Base-by-base conservation (phyloP, 2,113 vertebrate genomes). In the Hippoglossus stenolepis region DNA sequence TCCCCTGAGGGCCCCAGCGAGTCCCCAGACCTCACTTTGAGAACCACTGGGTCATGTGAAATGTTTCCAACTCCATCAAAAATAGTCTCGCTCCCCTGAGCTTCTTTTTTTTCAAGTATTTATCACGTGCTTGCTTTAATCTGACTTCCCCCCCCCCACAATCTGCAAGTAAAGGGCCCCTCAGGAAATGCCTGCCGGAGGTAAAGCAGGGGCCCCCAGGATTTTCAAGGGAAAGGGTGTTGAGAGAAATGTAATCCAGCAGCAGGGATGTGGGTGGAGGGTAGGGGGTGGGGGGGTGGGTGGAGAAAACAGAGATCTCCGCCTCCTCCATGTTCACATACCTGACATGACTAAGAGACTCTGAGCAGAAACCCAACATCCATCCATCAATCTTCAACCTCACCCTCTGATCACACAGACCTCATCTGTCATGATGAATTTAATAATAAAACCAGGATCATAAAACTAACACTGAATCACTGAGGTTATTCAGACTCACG, bases 231-330 rank as follows among this genome's bases (percentile, higher is more conserved):
- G 65, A 82, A 90, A 77, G 77, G 65, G 40, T 69, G 71, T n/a
- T n/a, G 51, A 85, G 62, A 75, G 90, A 90, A 90, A 91, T 59
- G 14, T 64, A 62, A 89, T 70, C 82, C 65, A 5, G 58, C 53
- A 8, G 60, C 18, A 18, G 47, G 63, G 53, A 47, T 2, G 63
- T 14, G 43, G 11, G 43, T 45, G 10, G 24, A 38, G 35, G 47
- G 21, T 17, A 20, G 24, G 64, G 21, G 54, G 17, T 0, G 17
- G 53, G 20, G 51, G 5, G 51, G n/a, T 2, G 4, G 20, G 51
- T 1, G 49, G 49, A 6, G 23, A 24, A 7, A 20, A n/a, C 51
- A 53, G 51, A 8, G 18, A 20, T 24, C 62, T 58, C 51, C 3
- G 75, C 65, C 77, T 75, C 65, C 78, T 65, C 62, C 14, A n/a